These are phyloP conservation scores for Leptinotarsa texana DNA, from an alignment of 1,140 invertebrate genomes.

Conservation along the genomic window DNA sequence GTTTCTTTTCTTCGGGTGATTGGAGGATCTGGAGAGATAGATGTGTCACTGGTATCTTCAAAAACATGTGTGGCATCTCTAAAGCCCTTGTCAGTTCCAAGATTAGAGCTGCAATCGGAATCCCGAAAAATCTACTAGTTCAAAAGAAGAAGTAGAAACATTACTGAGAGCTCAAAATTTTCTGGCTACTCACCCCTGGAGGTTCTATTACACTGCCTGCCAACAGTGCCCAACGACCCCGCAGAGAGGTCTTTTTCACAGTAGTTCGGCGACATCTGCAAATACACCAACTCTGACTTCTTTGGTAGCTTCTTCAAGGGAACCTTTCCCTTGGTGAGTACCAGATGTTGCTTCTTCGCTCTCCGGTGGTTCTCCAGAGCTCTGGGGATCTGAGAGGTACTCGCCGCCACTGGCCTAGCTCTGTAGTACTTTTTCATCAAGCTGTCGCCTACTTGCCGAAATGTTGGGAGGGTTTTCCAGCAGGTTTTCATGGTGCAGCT, in stretches of 20 bases:
- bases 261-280: conserved; percentile 90
- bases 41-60: too few species aligned
- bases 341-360: conserved; percentile 42
- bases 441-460: conserved; percentile 80
- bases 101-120: too few species aligned
- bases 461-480: conserved; percentile 87
- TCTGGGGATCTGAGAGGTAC: conserved; percentile 56
- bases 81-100: too few species aligned
- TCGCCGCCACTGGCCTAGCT: conserved; percentile 72
- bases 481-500: conserved; percentile 94
- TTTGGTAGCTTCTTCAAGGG: conserved; percentile 63
- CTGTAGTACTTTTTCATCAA: conserved; percentile 83
- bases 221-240: conserved; percentile 83
- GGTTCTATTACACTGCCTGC: conserved; percentile 82
- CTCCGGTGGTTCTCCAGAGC: conserved; percentile 45
- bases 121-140: too few species aligned
- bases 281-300: conserved; percentile 82
- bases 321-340: conserved; percentile 50
- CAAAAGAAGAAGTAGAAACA: too few species aligned
- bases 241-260: conserved; percentile 77
- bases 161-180: too few species aligned
- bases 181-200: conserved; percentile 65
- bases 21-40: too few species aligned
- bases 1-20: too few species aligned
- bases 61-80: too few species aligned